Evolutionary conservation across 2,797 vertebrate species (phyloP).

Genomic region (Brotogeris chrysoptera): DNA sequence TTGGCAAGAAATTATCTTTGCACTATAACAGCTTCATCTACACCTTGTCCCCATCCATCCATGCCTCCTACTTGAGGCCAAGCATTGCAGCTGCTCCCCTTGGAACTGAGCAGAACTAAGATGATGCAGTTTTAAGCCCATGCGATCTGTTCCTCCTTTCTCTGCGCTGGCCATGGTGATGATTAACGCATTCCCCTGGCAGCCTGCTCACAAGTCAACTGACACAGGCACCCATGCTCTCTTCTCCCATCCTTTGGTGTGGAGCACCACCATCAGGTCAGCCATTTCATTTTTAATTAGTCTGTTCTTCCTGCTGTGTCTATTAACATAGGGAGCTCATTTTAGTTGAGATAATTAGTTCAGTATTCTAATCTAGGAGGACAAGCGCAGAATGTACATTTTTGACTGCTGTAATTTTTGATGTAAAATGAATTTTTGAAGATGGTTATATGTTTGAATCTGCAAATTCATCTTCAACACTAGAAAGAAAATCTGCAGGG

Average conservation of each 20-base stretch:
- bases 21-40: background rate
- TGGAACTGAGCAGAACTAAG: background rate
- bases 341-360: slow-evolving; percentile 10
- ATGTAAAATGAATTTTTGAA: background rate
- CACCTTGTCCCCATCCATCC: background rate
- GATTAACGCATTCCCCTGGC: background rate
- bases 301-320: background rate
- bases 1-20: background rate
- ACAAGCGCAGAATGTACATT: slow-evolving; percentile 4
- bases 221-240: background rate
- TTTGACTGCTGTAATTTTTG: background rate
- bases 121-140: background rate
- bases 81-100: background rate
- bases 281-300: background rate
- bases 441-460: background rate
- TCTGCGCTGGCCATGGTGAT: background rate
- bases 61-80: background rate
- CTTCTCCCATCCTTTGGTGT: background rate
- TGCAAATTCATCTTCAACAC: background rate
- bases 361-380: background rate
- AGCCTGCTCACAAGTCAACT: background rate
- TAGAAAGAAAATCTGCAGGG: background rate
- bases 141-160: background rate
- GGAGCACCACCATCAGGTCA: slow-evolving; percentile 12
- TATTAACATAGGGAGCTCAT: background rate